Evolutionary conservation across 2,888 invertebrate species (phyloP), one percentile per base, ranked within the genome.

Genomic region (Protophormia terraenovae): DNA sequence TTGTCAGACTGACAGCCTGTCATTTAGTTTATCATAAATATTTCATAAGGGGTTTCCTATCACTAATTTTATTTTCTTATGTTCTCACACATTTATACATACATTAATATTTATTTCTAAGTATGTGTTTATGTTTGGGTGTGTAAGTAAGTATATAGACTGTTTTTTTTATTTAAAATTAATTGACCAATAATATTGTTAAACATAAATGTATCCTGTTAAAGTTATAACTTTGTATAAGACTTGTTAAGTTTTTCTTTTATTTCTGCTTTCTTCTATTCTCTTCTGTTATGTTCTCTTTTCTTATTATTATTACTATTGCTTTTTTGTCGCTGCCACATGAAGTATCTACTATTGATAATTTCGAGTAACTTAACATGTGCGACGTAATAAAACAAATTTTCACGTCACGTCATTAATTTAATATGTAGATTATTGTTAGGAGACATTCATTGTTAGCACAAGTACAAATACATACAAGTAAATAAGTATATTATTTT

Each of bases 301-400:
- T 24, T 77, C n/a, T 67, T 45, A 4, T 27, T 45, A 29, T 47
- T 38, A 22, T 35, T 2, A 29, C 16, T 45, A 5, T 47, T 32
- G 5, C n/a, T 22, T 35, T 10, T 47, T 10, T 67, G 7, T 71
- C 27, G 35, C 50, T 55, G 24, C 32, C 27, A 78, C 12, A n/a
- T 76, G 8, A 12, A n/a, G n/a, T n/a, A n/a, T n/a, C n/a, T 73
- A 29, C 29, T 55, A 55, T 58, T 45, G 64, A 12, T 29, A 75
- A 47, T 24, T 60, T 62, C 1, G 24, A 62, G 47, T 50, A 47
- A 62, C n/a, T 47, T 19, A 47, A 32, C 73, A 45, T 77, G 19
- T 58, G 47, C 75, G 55, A 62, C 47, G 72, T 64, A 82, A 82
- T 64, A 64, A 47, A 80, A 76, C 29, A 62, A 69, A 69, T 76